Evolutionary conservation across 2,113 vertebrate genomes (phyloP), one percentile per base, ranked within the genome.

Genomic region (Upupa epops): DNA sequence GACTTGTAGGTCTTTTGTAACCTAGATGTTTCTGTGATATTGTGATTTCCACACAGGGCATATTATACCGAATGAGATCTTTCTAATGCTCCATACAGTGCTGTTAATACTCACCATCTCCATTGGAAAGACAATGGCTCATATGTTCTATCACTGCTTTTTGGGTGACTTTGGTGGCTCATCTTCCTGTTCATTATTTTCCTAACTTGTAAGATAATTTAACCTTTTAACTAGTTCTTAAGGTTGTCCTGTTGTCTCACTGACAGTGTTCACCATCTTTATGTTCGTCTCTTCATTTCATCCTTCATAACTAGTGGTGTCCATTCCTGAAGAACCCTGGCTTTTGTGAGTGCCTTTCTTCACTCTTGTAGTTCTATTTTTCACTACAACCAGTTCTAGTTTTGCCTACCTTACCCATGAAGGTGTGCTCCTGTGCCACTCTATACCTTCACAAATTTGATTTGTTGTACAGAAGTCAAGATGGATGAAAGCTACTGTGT

Each of bases 151-250:
- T 17, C 11, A 29, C 20, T 74, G 8, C 4, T 71, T 90, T 76
- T 3, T 2, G 1, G 34, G 37, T 20, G 21, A 77, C 15, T 32
- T 83, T n/a, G 52, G 13, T 1, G 5, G 12, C 6, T 48, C 2
- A 20, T 68, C 21, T 51, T 24, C 18, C 13, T 56, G 10, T 52
- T 21, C 14, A 26, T 56, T 78, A 9, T 48, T 88, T 71, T 69
- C 63, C 40, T 78, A 56, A 3, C 9, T 84, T 75, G n/a, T 48
- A 29, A 15, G 12, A 32, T 37, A 3, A 49, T 49, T 73, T 76
- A 73, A 46, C 12, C 13, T 92, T 72, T 54, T 70, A 70, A 46
- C 8, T 58, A 37, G 13, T 72, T 79, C 10, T 85, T 17, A 75
- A 2, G 11, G 19, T 54, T 52, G 36, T 36, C 13, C 9, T 3